Conservation (phyloP, 2,113 vertebrate genomes). For the Pitta sordida region DNA sequence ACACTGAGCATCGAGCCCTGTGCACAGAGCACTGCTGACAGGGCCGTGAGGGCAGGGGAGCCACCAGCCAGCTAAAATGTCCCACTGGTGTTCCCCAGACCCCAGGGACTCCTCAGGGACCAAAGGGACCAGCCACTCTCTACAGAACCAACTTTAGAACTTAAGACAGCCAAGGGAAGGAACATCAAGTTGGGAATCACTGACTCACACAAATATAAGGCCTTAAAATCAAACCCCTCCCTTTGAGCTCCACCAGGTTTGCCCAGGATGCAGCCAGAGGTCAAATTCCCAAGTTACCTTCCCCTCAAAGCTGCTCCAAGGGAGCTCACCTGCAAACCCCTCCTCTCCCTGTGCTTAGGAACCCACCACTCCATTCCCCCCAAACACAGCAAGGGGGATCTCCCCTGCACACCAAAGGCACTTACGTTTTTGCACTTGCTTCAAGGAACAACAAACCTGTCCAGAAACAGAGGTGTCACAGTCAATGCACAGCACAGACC, state of each 20-base stretch:
- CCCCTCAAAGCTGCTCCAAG: neutral
- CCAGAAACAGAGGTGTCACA: constrained; percentile 63
- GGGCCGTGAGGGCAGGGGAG: neutral
- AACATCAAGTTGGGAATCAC: accelerated
- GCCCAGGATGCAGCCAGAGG: neutral
- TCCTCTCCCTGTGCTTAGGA: too few species aligned
- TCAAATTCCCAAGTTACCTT: neutral
- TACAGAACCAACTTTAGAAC: neutral
- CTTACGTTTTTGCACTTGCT: constrained; percentile 99
- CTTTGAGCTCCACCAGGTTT: neutral
- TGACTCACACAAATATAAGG: accelerated
- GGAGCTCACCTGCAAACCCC: neutral
- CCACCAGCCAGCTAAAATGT: too few species aligned
- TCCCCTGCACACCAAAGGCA: neutral
- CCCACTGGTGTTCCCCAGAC: neutral
- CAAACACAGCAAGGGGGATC: neutral
- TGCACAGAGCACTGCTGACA: accelerated
- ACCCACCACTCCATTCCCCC: too few species aligned
- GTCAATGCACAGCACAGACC: neutral
- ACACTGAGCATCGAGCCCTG: accelerated
- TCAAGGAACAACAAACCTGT: constrained; percentile 94
- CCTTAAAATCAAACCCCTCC: neutral
- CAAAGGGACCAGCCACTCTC: neutral
- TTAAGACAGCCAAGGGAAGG: accelerated
- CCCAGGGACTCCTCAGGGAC: accelerated